Base-by-base conservation (phyloP, 2,797 vertebrate genomes). In the Lindbergichthys nudifrons region DNA sequence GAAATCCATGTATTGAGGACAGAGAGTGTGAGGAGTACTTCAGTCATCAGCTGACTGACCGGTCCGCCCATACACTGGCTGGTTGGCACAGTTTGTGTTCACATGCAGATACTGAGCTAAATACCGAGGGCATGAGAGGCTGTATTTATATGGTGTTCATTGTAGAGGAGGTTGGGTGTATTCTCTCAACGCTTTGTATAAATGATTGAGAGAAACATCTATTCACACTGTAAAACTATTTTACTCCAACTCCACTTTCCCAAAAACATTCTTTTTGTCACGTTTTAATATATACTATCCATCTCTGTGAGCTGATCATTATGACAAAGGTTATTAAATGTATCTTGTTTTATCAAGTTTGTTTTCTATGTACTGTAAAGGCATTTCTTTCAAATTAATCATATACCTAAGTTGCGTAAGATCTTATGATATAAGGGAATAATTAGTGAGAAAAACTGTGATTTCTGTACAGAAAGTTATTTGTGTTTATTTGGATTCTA, bases 41-140 rank as follows among this genome's bases (percentile, higher is more conserved):
- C 5, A 87, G 76, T 46, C 43, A 70, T 91, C 87, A 91, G 88
- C 89, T 90, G 90, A 91, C 88, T 73, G 81, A 45, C 77, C 65
- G 79, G 60, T 76, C 89, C 85, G 87, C 88, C 87, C 87, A 83
- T 21, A 5, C 4, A 64, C 76, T 13, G 60, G 52, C 39, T 71
- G 54, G 26, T 46, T 64, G 70, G 73, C 30, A 52, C 66, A 43
- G 26, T 53, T 65, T 51, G 23, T 53, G n/a, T 51, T 30, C 50
- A 71, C 36, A 48, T 58, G 45, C 13, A 60, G 15, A 52, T 2
- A 59, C 13, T 60, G 41, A 51, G 5, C 48, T 45, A 30, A 6
- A 50, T 12, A 11, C n/a, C 0, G 7, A 6, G 3, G 16, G 19
- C 4, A 42, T 3, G 6, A 23, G 36, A 5, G 3, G 1, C 2